These are phyloP conservation scores for Numenius arquata DNA, from an alignment of 2,113 vertebrate genomes.

Conservation along the genomic window DNA sequence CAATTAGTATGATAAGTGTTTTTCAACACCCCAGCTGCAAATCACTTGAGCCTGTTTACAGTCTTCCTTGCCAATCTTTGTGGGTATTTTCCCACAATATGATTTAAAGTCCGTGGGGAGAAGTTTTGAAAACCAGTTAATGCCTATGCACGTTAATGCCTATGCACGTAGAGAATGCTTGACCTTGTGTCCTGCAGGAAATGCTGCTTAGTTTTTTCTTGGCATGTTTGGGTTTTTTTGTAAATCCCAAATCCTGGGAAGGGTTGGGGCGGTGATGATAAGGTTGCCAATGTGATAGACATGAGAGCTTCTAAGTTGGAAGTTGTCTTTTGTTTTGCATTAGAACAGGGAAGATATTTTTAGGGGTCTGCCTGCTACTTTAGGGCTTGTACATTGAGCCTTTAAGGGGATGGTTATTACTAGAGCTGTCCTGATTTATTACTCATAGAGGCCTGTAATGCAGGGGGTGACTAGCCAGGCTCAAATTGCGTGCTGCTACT, in stretches of 20 bases:
- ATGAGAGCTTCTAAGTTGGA: neutral
- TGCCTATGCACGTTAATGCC: neutral
- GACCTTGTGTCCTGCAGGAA: neutral
- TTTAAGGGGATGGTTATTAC: neutral
- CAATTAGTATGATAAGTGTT: neutral
- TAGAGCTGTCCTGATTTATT: neutral
- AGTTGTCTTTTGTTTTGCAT: neutral
- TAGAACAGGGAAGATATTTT: neutral
- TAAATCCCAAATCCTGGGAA: neutral
- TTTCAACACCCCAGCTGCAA: neutral
- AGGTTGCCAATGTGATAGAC: neutral
- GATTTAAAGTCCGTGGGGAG: neutral
- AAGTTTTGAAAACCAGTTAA: neutral
- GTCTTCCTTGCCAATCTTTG: neutral
- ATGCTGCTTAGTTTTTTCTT: neutral
- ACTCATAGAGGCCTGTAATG: neutral
- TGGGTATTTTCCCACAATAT: neutral
- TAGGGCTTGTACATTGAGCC: neutral
- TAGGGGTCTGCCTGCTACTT: neutral
- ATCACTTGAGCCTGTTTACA: neutral
- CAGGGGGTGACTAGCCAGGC: neutral
- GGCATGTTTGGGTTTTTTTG: neutral
- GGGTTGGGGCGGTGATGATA: accelerated
- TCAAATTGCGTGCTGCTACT: neutral
- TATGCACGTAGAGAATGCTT: neutral